phyloP scores from a whole-genome alignment of 2,888 invertebrate genomes.

The Epiblema foenella region DNA sequence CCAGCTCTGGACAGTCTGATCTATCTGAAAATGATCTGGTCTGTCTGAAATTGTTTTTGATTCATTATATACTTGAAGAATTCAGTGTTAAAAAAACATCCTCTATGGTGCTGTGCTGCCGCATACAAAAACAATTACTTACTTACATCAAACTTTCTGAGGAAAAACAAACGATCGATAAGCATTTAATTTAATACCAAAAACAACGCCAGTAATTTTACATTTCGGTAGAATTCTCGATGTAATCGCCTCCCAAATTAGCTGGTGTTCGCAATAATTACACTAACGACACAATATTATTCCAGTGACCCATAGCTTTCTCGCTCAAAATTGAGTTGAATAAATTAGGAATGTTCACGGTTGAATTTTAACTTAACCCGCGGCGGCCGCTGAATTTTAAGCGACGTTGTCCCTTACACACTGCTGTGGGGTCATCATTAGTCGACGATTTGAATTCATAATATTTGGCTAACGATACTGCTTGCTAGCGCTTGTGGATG shows the following conservation, averaged over 20 bases:
- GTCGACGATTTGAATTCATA: conserved; percentile 27
- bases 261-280: conserved; percentile 30
- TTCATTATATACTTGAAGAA: too few species aligned
- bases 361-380: conserved; percentile 75
- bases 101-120: too few species aligned
- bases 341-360: conserved; percentile 75
- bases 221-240: background rate
- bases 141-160: background rate
- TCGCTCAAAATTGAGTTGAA: conserved; percentile 77
- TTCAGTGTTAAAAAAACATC: too few species aligned
- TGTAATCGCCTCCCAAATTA: conserved; percentile 21
- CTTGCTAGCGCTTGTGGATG: background rate
- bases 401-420: conserved; percentile 33
- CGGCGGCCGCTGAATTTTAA: conserved; percentile 51
- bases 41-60: too few species aligned
- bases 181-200: background rate
- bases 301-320: conserved; percentile 62
- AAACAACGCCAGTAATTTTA: background rate
- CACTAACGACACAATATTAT: conserved; percentile 35
- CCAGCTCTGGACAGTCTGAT: too few species aligned
- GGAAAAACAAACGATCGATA: too few species aligned
- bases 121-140: too few species aligned
- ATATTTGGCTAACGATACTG: conserved; percentile 19
- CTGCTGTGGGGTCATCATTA: conserved; percentile 30
- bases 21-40: too few species aligned